Evolutionary conservation across 1,140 invertebrate genomes (phyloP), one percentile per base, ranked within the genome.

Genomic region (Drosophila yakuba): DNA sequence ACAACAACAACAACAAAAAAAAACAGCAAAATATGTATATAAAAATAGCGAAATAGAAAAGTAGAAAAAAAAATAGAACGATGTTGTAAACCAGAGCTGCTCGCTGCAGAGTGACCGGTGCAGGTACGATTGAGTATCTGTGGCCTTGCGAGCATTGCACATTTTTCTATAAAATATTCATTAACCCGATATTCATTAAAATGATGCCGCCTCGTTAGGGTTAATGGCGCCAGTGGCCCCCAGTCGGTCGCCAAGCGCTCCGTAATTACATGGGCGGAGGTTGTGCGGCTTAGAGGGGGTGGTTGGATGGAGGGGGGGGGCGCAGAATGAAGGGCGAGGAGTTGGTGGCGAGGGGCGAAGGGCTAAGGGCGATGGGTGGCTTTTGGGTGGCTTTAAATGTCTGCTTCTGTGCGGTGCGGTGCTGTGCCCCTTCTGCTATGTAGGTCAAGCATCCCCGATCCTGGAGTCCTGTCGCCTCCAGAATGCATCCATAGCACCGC

Each of bases 131-230:
- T 11, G 14, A n/a, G 5, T 35, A 36, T 17, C 3, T 51, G 51
- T 71, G 36, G 43, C 58, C 54, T 61, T 68, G 61, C 64, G 50
- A 52, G 35, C 68, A 72, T 50, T 79, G 80, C 45, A 59, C 39
- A 57, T 68, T 56, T 72, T 78, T 64, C 47, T 76, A 76, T 89
- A 76, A 86, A 86, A 89, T 88, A 83, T 86, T 83, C 72, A 89
- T 88, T 88, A 88, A 88, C 75, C 72, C 78, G 72, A 89, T 89
- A 83, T 86, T 86, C 83, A 88, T 88, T 86, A 88, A 82, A 76
- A 72, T 55, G 74, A 75, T 59, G 79, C 75, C 75, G 78, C 72
- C 79, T 88, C 84, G 80, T 88, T 89, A 84, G 76, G 72, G 77
- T 80, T 89, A 84, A 88, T 80, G 79, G 75, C 76, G 83, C 75